Conservation (phyloP, 2,888 invertebrate species). For the Dolomedes plantarius region DNA sequence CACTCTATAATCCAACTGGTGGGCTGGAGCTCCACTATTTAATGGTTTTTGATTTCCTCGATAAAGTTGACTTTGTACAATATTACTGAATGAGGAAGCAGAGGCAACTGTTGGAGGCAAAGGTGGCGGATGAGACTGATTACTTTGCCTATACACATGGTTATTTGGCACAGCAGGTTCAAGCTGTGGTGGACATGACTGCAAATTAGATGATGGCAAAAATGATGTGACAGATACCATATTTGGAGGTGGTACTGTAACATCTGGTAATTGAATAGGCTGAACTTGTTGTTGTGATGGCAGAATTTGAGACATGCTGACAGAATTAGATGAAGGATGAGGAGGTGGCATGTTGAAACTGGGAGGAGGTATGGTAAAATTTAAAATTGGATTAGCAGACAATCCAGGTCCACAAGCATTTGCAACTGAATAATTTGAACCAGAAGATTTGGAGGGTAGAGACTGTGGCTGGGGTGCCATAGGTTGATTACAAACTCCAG, state of each 20-base stretch:
- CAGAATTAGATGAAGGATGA: slow-evolving; percentile 50
- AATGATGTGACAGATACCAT: slow-evolving; percentile 69
- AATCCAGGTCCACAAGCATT: slow-evolving; percentile 54
- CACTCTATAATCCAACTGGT: slow-evolving; percentile 67
- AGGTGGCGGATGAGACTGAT: slow-evolving; percentile 60
- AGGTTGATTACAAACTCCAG: slow-evolving; percentile 59
- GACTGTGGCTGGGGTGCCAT: slow-evolving; percentile 43
- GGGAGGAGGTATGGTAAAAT: slow-evolving; percentile 69
- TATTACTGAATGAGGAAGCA: slow-evolving; percentile 53
- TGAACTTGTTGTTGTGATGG: slow-evolving; percentile 52
- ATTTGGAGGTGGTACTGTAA: slow-evolving; percentile 67
- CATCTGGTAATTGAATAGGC: slow-evolving; percentile 65
- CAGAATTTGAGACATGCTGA: slow-evolving; percentile 53
- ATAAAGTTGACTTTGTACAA: slow-evolving; percentile 65
- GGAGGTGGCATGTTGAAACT: slow-evolving; percentile 70
- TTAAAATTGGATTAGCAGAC: slow-evolving; percentile 58
- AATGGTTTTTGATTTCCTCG: slow-evolving; percentile 58
- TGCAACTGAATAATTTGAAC: slow-evolving; percentile 47
- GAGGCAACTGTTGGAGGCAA: slow-evolving; percentile 57
- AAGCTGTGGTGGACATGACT: slow-evolving; percentile 66
- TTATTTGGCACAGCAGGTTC: slow-evolving; percentile 67
- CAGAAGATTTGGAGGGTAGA: slow-evolving; percentile 35
- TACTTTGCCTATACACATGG: slow-evolving; percentile 48
- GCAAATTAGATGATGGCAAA: slow-evolving; percentile 59
- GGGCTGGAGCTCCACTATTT: slow-evolving; percentile 46